Evolutionary conservation across 2,888 invertebrate species (phyloP).

Genomic region (Apantesis nais): DNA sequence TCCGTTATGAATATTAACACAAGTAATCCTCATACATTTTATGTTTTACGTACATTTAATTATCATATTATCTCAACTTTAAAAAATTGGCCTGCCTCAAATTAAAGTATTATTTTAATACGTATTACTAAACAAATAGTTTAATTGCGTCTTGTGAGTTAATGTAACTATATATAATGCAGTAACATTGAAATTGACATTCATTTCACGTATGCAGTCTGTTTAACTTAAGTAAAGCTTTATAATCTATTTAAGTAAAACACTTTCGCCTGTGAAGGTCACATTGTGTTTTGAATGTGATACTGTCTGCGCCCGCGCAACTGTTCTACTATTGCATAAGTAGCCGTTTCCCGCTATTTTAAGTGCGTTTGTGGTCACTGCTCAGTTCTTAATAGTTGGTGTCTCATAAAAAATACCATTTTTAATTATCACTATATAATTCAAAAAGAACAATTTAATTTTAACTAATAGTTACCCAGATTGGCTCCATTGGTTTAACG

Average conservation of each 20-base stretch:
- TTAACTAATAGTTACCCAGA: too few relatives aligned
- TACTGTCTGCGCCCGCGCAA: conserved; percentile 49
- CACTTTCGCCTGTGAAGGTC: conserved; percentile 78
- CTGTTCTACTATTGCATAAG: conserved; percentile 46
- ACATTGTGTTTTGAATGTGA: conserved; percentile 65
- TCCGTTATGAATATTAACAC: background rate
- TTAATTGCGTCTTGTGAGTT: conserved; percentile 3
- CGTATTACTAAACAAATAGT: background rate
- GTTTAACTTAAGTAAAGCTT: conserved; percentile 46
- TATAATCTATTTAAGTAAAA: conserved; percentile 71
- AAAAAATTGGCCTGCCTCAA: background rate
- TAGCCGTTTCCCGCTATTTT: conserved; percentile 5
- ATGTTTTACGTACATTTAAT: background rate
- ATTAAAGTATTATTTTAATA: background rate
- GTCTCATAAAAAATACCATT: too few relatives aligned
- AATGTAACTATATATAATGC: conserved; percentile 9
- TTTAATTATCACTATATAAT: too few relatives aligned
- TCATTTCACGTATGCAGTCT: conserved; percentile 44
- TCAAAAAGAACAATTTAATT: too few relatives aligned
- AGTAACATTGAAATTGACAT: conserved; percentile 33
- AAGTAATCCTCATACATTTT: background rate
- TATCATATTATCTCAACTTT: background rate
- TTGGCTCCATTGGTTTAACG: background rate
- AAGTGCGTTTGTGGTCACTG: background rate
- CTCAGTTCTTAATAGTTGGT: background rate